Evolutionary conservation across 2,113 vertebrate genomes (phyloP), one percentile per base, ranked within the genome.

Genomic region (Odocoileus hemionus): DNA sequence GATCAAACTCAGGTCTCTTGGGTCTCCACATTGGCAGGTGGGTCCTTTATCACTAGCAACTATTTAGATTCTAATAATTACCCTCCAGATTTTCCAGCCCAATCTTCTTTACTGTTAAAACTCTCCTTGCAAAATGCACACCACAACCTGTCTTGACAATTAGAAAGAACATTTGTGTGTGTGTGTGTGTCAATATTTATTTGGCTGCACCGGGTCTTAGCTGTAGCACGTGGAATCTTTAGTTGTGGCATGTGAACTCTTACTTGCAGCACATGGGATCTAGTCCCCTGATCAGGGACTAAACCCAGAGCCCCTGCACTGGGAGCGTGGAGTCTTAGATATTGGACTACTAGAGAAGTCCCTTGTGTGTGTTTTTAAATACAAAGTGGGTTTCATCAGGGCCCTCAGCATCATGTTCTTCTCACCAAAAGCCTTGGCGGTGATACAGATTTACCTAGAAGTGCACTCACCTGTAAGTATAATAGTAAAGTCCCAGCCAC

Each of bases 401-500:
- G 2, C 82, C 54, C 39, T 14, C 33, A 76, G 7, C 19, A 54
- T 8, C 25, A 19, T 4, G 12, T 33, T 57, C 4, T 54, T 83
- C 45, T 82, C 28, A 92, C 55, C 58, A 85, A 96, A 64, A 91
- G 54, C 43, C 45, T 87, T 57, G n/a, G 19, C 7, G 3, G 33
- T 61, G 45, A 93, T 52, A 87, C 55, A 94, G 45, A 60, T 43
- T 78, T 57, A 82, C 30, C 26, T 36, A 89, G 19, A 33, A 50
- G 50, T 23, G 74, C 86, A 97, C 98, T 99, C 98, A 99, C 99
- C 99, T 97, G 98, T 99, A 87, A 99, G 99, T 82, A 99, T 92
- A 92, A 99, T 98, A 28, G 99, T 99, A 97, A 99, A 99, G 98
- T 99, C 99, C 99, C 99, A 99, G 90, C 99, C 99, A 98, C 99